Base-by-base conservation (phyloP, 2,797 vertebrate genomes). In the Helicolenus hilgendorfi region DNA sequence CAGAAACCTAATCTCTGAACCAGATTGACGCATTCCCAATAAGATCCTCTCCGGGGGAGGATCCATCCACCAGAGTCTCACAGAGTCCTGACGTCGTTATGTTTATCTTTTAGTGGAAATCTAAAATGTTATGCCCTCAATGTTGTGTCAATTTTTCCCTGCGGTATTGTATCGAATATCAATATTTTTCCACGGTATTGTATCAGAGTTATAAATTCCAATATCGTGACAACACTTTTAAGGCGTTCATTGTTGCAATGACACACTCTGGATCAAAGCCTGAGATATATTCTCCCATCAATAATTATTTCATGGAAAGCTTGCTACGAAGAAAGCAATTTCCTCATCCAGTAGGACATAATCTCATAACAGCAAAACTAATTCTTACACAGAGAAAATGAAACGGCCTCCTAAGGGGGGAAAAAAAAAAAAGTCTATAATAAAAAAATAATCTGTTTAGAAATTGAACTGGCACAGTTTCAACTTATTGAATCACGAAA, bases 391-490 rank as follows among this genome's bases (percentile, higher is more conserved):
- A 53, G 8, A 67, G 20, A 36, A 56, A 65, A 77, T 35, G 9
- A 73, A 80, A 65, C 13, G 4, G 56, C 24, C 20, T 71, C 77
- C 36, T 26, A 53, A 20, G 36, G 27, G 5, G 1, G 24, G 13
- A 35, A 71, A n/a, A 71, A 71, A 41, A 33, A 26, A 9, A 26
- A 49, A 49, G 18, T 49, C 7, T 26, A 33, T 7, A 24, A 41
- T 15, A 5, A 71, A 53, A 36, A 79, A 59, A 56, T 5, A 0
- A 13, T 72, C 11, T 77, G n/a, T 78, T 67, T 18, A 6, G 56
- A 80, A 78, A 75, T 53, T 36, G 26, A 77, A 64, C 63, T 27
- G 35, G 64, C 69, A 69, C 24, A 53, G 18, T 72, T 73, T 81
- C 35, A 77, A 36, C 20, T 35, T 33, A 55, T 36, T 62, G 26